These are phyloP conservation scores for Camponotus fellah DNA, from an alignment of 2,888 invertebrate genomes.

Conservation along the genomic window DNA sequence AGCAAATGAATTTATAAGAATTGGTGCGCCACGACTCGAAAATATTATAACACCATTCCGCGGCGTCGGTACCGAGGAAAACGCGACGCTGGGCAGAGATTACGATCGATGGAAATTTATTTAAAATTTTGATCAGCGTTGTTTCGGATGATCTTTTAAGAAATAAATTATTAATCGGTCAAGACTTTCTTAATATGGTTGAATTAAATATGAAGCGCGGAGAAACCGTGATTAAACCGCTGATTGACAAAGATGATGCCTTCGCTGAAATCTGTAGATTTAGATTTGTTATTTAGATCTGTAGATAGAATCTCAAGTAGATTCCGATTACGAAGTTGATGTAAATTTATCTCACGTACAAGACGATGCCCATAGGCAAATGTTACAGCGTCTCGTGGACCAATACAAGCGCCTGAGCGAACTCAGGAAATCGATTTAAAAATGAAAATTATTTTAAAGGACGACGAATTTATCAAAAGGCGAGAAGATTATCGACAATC, in stretches of 20 bases:
- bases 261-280: background rate
- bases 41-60: too few species aligned
- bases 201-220: background rate
- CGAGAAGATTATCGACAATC: background rate
- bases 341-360: too few species aligned
- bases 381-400: too few species aligned
- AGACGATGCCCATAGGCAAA: too few species aligned
- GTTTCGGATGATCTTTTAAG: background rate
- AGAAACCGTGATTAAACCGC: background rate
- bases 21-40: background rate
- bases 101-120: background rate
- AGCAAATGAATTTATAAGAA: background rate
- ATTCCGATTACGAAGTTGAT: too few species aligned
- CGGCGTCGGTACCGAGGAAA: background rate
- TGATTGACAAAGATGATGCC: background rate
- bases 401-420: too few species aligned
- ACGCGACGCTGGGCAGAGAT: background rate
- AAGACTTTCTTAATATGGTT: background rate
- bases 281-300: too few species aligned
- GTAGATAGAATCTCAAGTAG: too few species aligned
- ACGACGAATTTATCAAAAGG: constrained; percentile 32
- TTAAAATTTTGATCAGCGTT: background rate
- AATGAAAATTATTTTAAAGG: constrained; percentile 10
- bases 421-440: background rate
- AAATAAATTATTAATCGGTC: background rate